phyloP scores from a whole-genome alignment of 2,797 vertebrate genomes.

The Gymnoscopelus braueri region DNA sequence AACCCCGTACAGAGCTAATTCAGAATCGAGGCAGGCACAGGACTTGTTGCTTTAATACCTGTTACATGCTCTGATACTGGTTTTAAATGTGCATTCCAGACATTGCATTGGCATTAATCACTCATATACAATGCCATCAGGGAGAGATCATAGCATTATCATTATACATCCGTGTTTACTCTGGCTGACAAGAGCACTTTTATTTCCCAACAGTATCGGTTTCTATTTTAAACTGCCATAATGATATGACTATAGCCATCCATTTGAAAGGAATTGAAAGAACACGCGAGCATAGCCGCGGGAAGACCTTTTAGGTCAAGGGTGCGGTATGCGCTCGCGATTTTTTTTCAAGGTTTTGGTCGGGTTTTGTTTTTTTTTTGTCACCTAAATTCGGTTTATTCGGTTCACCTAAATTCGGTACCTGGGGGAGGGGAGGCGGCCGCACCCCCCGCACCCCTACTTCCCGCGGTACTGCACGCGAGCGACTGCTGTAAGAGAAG shows the following conservation, averaged over 20 bases:
- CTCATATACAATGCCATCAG: conserved; percentile 46
- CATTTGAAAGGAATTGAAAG: conserved; percentile 37
- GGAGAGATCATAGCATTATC: conserved; percentile 43
- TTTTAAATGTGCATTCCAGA: conserved; percentile 48
- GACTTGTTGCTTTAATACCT: no score
- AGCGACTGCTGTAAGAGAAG: conserved; percentile 11
- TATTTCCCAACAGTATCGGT: conserved; percentile 17
- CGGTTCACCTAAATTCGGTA: no score
- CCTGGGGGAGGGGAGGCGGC: no score
- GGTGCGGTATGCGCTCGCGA: no score
- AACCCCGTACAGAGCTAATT: no score
- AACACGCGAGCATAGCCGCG: conserved; percentile 18
- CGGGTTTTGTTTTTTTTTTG: no score
- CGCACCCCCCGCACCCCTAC: no score
- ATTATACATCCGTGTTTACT: conserved; percentile 46
- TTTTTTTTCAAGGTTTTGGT: no score
- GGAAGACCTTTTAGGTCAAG: no score
- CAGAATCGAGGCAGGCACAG: no score
- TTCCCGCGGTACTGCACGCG: no score
- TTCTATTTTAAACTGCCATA: conserved; percentile 30
- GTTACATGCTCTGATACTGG: conserved; percentile 16
- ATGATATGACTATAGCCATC: conserved; percentile 21
- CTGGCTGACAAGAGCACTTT: conserved; percentile 35
- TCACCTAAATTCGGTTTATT: no score
- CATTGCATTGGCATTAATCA: conserved; percentile 51